Evolutionary conservation across 2,113 vertebrate genomes (phyloP).

Genomic region (Engraulis encrasicolus): DNA sequence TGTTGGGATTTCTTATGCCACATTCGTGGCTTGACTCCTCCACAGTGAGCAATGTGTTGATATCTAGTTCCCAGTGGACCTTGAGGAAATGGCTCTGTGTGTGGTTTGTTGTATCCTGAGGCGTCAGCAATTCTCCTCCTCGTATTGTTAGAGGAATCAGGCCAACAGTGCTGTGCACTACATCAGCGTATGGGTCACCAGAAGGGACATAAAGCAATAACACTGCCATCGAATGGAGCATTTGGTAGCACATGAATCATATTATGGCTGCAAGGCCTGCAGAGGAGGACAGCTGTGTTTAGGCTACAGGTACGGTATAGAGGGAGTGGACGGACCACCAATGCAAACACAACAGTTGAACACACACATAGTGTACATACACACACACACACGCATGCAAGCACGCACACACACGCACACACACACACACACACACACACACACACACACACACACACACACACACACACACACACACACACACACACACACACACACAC

Average conservation of each 20-base stretch:
- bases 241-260: constrained; percentile 8
- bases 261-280: not conserved
- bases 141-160: not conserved
- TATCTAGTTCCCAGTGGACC: not conserved
- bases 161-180: not conserved
- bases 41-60: too few species aligned
- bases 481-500: not conserved
- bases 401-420: too few species aligned
- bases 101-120: not conserved
- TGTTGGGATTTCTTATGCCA: too few species aligned
- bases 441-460: not conserved
- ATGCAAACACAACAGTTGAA: not conserved
- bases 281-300: not conserved
- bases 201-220: constrained; percentile 2
- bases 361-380: not conserved
- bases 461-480: not conserved
- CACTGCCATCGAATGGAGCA: not conserved
- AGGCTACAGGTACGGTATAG: not conserved
- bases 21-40: too few species aligned
- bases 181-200: not conserved
- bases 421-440: not conserved
- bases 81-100: not conserved
- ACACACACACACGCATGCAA: too few species aligned
- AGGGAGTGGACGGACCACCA: not conserved
- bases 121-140: not conserved